Evolutionary conservation across 2,113 vertebrate species (phyloP).

Genomic region (Kryptolebias marmoratus): DNA sequence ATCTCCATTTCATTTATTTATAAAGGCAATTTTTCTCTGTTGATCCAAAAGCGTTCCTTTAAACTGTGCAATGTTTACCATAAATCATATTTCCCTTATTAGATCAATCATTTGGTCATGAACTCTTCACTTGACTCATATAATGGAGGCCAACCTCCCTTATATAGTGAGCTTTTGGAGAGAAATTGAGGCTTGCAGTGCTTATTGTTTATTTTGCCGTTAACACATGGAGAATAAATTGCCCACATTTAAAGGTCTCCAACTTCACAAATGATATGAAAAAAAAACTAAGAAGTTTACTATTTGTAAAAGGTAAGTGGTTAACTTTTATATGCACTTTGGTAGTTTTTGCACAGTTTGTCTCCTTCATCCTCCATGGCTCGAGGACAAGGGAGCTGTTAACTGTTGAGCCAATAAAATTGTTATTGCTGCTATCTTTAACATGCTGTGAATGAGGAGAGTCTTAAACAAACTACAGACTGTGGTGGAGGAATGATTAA

Average conservation of each 20-base stretch:
- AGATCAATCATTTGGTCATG: constrained; percentile 64
- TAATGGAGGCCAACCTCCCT: constrained; percentile 56
- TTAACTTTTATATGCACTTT: constrained; percentile 80
- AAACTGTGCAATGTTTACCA: constrained; percentile 52
- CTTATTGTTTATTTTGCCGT: constrained; percentile 62
- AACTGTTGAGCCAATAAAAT: constrained; percentile 82
- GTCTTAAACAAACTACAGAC: constrained; percentile 84
- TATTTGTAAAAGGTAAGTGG: constrained; percentile 79
- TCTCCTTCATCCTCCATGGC: constrained; percentile 78
- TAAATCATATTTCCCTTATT: constrained; percentile 56
- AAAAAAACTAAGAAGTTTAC: constrained; percentile 56
- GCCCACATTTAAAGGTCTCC: constrained; percentile 71
- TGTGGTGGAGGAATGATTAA: constrained; percentile 83
- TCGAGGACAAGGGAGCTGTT: constrained; percentile 79
- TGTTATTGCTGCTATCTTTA: constrained; percentile 84
- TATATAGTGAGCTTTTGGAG: constrained; percentile 41
- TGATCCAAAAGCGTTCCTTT: constrained; percentile 49
- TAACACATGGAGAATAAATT: constrained; percentile 77
- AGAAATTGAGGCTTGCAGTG: constrained; percentile 52
- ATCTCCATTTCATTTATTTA: constrained; percentile 56
- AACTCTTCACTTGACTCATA: constrained; percentile 51
- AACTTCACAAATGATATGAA: constrained; percentile 55
- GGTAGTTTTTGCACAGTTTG: constrained; percentile 75
- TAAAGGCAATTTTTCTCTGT: constrained; percentile 45
- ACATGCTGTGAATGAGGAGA: constrained; percentile 81